Base-by-base conservation (phyloP, 1,140 invertebrate species). In the Zaprionus ghesquierei region DNA sequence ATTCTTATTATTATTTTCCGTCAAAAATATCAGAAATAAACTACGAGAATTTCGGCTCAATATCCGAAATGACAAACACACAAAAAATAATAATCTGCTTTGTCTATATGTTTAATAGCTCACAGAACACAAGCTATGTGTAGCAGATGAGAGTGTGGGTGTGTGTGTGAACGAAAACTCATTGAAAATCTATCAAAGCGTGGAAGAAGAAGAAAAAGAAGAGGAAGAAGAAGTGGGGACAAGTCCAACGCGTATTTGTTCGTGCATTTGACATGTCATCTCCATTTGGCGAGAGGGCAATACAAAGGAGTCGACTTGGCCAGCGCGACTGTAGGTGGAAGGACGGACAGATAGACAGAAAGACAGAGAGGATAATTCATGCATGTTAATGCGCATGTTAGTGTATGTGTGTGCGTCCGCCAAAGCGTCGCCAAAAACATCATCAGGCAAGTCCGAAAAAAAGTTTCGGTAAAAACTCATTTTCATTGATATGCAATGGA, bases 401-500 rank as follows among this genome's bases (percentile, higher is more conserved):
- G 71, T 35, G 27, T 44, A 25, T 64, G 46, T 64, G 18, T 68
- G 56, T 53, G 70, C 71, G 22, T 31, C 79, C 82, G 82, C 79
- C 82, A 87, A 82, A 82, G 72, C 79, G 82, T 76, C 82, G 82
- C 82, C 82, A 79, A 55, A 59, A 87, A 71, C 75, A 87, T 79
- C 81, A 86, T 86, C 77, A 72, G 60, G 77, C 33, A 65, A 69
- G 63, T 70, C 35, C 22, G 54, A 38, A 50, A 75, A 53, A 75
- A 75, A 74, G 51, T 85, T 85, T 71, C 53, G 46, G 68, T 69
- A 78, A 86, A 81, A 81, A 81, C 81, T 78, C 75, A 78, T 78
- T 86, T 78, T 68, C 75, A 86, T 86, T 86, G 81, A 86, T 86
- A 81, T 86, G 82, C 81, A 86, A 78, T 86, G 81, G 81, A 74